Evolutionary conservation across 1,140 invertebrate species (phyloP).

Genomic region (Drosophila arawakana): DNA sequence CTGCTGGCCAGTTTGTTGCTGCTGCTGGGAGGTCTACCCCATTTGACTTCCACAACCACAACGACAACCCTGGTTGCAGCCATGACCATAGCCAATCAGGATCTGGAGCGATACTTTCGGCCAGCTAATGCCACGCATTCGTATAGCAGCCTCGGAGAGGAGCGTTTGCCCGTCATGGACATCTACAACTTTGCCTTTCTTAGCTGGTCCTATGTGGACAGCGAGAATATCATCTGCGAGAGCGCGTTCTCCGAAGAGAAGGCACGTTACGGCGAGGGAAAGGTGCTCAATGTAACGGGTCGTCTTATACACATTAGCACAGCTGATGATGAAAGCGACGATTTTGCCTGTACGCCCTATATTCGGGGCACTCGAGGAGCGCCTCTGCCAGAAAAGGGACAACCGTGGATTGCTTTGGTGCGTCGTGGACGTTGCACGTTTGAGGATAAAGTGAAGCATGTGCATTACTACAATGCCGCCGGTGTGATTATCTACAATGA

Average conservation of each 20-base stretch:
- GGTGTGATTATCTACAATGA: constrained; percentile 92
- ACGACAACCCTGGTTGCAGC: constrained; percentile 74
- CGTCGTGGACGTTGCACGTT: constrained; percentile 90
- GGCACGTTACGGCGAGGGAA: constrained; percentile 89
- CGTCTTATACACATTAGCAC: constrained; percentile 87
- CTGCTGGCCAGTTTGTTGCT: constrained; percentile 56
- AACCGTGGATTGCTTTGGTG: constrained; percentile 91
- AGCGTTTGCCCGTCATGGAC: constrained; percentile 66
- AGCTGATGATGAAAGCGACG: constrained; percentile 85
- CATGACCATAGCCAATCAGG: constrained; percentile 81
- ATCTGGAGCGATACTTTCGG: constrained; percentile 79
- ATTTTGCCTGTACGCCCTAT: constrained; percentile 88
- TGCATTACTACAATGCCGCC: constrained; percentile 88
- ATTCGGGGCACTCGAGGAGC: constrained; percentile 85
- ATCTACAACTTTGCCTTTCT: constrained; percentile 77
- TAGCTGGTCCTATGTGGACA: constrained; percentile 77
- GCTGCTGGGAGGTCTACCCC: constrained; percentile 67
- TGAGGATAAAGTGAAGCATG: constrained; percentile 90
- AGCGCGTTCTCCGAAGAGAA: constrained; percentile 85
- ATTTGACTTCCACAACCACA: constrained; percentile 72
- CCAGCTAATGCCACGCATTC: constrained; percentile 66
- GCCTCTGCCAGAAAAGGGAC: constrained; percentile 85
- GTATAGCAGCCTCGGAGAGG: constrained; percentile 59
- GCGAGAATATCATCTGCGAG: constrained; percentile 52
- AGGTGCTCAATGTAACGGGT: constrained; percentile 87